A percentile compares a stretch with the other conserved stretches of the same genome.
phyloP scores from a whole-genome alignment of 2,113 vertebrate genomes.

The Zosterops japonicus region DNA sequence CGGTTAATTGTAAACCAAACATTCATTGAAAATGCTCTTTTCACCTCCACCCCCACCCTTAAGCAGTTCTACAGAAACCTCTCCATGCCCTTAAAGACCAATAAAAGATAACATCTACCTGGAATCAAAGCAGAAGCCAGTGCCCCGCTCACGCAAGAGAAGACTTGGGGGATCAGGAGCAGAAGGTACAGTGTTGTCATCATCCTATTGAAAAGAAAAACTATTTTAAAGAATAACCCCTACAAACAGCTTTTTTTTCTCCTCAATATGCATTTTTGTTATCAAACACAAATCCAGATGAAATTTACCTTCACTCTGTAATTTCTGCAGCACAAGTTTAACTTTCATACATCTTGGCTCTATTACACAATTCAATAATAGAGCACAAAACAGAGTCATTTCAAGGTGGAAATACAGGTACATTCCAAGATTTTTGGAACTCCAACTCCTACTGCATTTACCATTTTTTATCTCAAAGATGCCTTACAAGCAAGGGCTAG shows the following conservation, averaged over 20 bases:
- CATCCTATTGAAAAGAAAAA: slow-evolving; percentile 61
- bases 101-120: slow-evolving; percentile 76
- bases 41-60: background rate
- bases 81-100: background rate
- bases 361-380: background rate
- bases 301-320: background rate
- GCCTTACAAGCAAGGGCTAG: background rate
- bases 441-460: background rate
- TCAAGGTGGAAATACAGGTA: background rate
- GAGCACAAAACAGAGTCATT: background rate
- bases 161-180: slow-evolving; percentile 76
- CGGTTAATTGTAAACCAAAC: background rate
- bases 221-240: background rate
- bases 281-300: background rate
- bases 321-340: background rate
- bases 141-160: slow-evolving; percentile 82
- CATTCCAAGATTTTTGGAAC: background rate
- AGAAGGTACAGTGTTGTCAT: slow-evolving; percentile 69
- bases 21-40: background rate
- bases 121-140: slow-evolving; percentile 94
- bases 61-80: background rate
- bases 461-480: background rate
- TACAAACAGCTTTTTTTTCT: background rate
- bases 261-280: background rate
- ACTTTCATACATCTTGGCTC: background rate